phyloP scores from a whole-genome alignment of 2,113 vertebrate species.

The Nymphicus hollandicus region DNA sequence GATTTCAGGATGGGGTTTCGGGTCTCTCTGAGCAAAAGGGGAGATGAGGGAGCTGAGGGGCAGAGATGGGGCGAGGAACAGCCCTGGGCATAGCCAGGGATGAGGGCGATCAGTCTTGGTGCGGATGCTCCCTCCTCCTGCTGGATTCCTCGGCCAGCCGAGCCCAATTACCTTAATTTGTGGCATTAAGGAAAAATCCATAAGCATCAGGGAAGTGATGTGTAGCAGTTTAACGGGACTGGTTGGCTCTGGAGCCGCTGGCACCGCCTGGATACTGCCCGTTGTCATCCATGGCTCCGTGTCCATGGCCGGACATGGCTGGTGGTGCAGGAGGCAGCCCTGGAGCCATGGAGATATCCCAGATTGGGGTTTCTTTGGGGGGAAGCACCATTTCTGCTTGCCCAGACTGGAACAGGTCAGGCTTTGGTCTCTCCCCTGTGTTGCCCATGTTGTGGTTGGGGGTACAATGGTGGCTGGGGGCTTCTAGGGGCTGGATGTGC shows the following conservation, averaged over 20 bases:
- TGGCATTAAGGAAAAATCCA: constrained; percentile 73
- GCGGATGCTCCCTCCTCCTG: background rate
- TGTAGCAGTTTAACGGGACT: background rate
- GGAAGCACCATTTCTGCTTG: background rate
- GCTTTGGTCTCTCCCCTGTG: fast-evolving
- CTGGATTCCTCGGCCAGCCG: constrained; percentile 18
- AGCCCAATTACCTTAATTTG: constrained; percentile 69
- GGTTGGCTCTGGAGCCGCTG: background rate
- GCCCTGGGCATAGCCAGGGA: background rate
- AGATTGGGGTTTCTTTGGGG: background rate
- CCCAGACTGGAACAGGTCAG: background rate
- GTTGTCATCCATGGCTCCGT: background rate
- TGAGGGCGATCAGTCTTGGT: background rate
- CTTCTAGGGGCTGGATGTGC: fast-evolving
- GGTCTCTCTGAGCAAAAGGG: background rate
- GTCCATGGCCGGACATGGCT: fast-evolving
- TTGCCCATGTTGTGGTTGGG: background rate
- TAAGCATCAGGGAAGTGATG: constrained; percentile 61
- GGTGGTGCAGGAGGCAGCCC: background rate
- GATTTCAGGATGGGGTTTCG: background rate
- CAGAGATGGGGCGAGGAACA: background rate
- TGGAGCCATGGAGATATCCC: background rate
- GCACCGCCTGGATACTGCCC: background rate
- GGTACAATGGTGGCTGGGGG: background rate
- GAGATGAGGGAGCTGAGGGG: background rate